Conservation (phyloP, 2,797 vertebrate species). For the Perodicticus potto region DNA sequence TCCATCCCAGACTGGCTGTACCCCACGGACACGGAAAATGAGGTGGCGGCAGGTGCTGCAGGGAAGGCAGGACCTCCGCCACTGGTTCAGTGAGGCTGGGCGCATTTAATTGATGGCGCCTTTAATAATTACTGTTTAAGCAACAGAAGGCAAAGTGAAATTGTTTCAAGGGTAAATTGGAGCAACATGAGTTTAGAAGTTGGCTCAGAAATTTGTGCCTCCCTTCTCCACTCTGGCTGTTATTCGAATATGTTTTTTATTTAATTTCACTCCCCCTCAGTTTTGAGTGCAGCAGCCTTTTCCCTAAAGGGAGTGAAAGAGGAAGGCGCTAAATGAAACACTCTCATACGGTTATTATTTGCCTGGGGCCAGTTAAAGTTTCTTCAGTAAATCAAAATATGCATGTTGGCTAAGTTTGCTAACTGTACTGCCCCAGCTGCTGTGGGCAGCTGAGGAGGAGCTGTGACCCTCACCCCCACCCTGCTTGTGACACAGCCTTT, state of each 20-base stretch:
- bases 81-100: neutral
- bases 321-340: conserved; percentile 53
- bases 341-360: conserved; percentile 4
- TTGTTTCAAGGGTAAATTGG: conserved; percentile 61
- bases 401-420: neutral
- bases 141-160: conserved; percentile 80
- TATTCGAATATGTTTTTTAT: conserved; percentile 43
- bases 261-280: conserved; percentile 59
- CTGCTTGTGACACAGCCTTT: fast-evolving
- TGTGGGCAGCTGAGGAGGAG: neutral
- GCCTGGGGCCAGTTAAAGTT: conserved; percentile 43
- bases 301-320: conserved; percentile 55
- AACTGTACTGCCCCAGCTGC: neutral
- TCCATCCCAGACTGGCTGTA: conserved; percentile 87
- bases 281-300: conserved; percentile 28
- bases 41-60: conserved; percentile 87
- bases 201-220: conserved; percentile 44
- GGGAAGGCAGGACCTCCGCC: conserved; percentile 55
- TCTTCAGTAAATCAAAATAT: conserved; percentile 45
- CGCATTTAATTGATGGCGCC: conserved; percentile 78
- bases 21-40: conserved; percentile 91
- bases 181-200: neutral
- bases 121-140: conserved; percentile 76
- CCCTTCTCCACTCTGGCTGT: neutral
- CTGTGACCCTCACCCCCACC: neutral